A percentile compares a stretch with the other conserved stretches of the same genome.
phyloP scores from a whole-genome alignment of 2,888 invertebrate genomes.

The Drosophila limbata region DNA sequence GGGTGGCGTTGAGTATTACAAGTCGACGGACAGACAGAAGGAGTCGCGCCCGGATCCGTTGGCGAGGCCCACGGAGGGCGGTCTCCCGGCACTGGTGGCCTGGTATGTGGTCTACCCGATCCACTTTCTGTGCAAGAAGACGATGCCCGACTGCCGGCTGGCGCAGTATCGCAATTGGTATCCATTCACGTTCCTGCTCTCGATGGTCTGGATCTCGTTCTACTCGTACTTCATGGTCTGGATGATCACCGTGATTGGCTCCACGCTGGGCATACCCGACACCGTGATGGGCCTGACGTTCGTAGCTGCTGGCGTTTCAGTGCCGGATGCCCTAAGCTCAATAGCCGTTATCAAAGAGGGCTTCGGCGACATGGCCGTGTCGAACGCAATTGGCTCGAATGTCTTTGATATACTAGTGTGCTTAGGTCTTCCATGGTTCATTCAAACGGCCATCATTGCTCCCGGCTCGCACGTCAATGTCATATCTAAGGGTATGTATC shows the following conservation, averaged over 20 bases:
- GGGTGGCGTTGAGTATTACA: slow-evolving; percentile 88
- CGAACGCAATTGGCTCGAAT: slow-evolving; percentile 98
- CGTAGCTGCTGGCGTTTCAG: slow-evolving; percentile 97
- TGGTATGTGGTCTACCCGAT: slow-evolving; percentile 93
- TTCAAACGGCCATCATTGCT: slow-evolving; percentile 95
- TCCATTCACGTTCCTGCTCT: slow-evolving; percentile 95
- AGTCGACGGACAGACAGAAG: slow-evolving; percentile 91
- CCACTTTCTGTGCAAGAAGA: slow-evolving; percentile 93
- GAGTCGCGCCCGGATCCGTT: slow-evolving; percentile 89
- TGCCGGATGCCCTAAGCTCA: slow-evolving; percentile 98
- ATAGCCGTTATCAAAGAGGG: slow-evolving; percentile 98
- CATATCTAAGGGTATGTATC: slow-evolving; percentile 93
- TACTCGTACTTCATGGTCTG: slow-evolving; percentile 99
- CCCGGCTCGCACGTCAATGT: slow-evolving; percentile 95
- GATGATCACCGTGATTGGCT: slow-evolving; percentile 98
- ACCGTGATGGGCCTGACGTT: slow-evolving; percentile 99
- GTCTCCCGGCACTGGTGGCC: slow-evolving; percentile 87
- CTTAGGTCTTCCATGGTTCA: slow-evolving; percentile 98
- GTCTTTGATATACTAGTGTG: slow-evolving; percentile 98
- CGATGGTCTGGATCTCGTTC: slow-evolving; percentile 98
- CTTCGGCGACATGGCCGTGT: slow-evolving; percentile 98
- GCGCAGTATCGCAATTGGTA: slow-evolving; percentile 94
- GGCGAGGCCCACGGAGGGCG: slow-evolving; percentile 89
- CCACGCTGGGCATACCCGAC: slow-evolving; percentile 96
- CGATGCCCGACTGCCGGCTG: slow-evolving; percentile 96